Base-by-base conservation (phyloP, 2,888 invertebrate species). In the Latrodectus elegans region DNA sequence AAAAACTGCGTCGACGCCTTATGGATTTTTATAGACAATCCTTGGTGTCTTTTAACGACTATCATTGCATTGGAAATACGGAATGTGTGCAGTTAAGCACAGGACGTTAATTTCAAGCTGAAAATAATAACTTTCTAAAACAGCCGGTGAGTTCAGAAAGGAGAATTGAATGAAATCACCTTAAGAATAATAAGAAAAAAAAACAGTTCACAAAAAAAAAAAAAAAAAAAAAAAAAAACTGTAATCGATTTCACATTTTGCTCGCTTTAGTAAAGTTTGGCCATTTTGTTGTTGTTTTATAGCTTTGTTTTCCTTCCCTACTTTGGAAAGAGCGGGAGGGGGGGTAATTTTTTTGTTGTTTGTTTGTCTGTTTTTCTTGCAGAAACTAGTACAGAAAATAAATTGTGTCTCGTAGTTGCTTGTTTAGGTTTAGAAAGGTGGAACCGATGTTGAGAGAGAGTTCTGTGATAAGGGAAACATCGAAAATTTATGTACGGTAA, bases 101-200 rank as follows among this genome's bases (percentile, higher is more conserved):
- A 64, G 60, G 72, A 84, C 84, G 74, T 84, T 84, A 84, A 84
- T 84, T 84, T 84, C 64, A 72, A 77, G 64, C 84, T 77, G 72
- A 15, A 84, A 77, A 84, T 84, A 84, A 84, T 84, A 84, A 71
- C 77, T 77, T 84, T 84, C 84, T 77, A 77, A 78, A 84, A 84
- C 84, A 84, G 77, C 72, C 84, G 84, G 53, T 17, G 70, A 82
- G 82, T 75, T 82, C 68, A 70, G 75, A 79, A 26, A 78, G 70
- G 55, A 75, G 70, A 75, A 82, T 75, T 82, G 74, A 82, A 82
- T 75, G 74, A 82, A 81, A 80, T 49, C 49, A 74, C 38, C 64
- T 22, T 26, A 82, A 74, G 72, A 65, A 68, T 55, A 75, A 52
- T 53, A 68, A 70, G 55, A 11, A 75, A 68, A 53, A 49, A 71